Percentiles rank a stretch among this genome's conserved stretches.
These are phyloP conservation scores for Gnathochromis pfefferi DNA, from an alignment of 2,113 vertebrate genomes.

Conservation along the genomic window DNA sequence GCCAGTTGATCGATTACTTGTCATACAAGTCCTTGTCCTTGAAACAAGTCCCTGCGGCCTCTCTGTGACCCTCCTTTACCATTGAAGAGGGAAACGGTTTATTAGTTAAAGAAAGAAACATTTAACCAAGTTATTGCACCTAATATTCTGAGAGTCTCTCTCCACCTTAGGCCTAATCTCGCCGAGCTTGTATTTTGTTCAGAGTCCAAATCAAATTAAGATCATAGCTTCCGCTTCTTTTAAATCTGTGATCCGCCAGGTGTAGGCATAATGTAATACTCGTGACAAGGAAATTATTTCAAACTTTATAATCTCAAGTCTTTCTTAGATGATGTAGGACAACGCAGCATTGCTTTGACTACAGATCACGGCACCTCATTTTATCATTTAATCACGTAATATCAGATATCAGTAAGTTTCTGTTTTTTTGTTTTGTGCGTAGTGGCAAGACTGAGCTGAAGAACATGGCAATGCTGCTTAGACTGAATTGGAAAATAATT, in stretches of 20 bases:
- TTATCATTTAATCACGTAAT: not conserved
- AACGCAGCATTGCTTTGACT: not conserved
- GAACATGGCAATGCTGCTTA: not conserved
- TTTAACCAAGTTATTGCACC: not conserved
- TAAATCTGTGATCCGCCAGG: not conserved
- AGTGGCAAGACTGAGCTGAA: not conserved
- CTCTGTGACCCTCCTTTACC: constrained; percentile 45
- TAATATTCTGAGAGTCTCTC: not conserved
- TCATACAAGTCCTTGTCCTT: not conserved
- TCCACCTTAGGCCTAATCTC: not conserved
- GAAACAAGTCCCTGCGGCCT: constrained; percentile 57
- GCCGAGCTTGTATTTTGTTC: not conserved
- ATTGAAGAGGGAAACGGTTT: not conserved
- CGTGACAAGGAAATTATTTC: not conserved
- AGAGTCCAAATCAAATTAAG: not conserved
- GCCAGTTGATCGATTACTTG: constrained; percentile 52
- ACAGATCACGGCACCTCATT: not conserved
- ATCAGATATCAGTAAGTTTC: not conserved
- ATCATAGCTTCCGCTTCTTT: not conserved
- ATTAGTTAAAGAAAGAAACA: constrained; percentile 1
- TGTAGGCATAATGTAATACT: not conserved
- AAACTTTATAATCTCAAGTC: not conserved
- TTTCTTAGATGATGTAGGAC: not conserved
- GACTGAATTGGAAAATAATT: not conserved
- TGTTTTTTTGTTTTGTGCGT: not conserved